Conservation (phyloP, 2,797 vertebrate genomes). For the Gobionotothen gibberifrons region DNA sequence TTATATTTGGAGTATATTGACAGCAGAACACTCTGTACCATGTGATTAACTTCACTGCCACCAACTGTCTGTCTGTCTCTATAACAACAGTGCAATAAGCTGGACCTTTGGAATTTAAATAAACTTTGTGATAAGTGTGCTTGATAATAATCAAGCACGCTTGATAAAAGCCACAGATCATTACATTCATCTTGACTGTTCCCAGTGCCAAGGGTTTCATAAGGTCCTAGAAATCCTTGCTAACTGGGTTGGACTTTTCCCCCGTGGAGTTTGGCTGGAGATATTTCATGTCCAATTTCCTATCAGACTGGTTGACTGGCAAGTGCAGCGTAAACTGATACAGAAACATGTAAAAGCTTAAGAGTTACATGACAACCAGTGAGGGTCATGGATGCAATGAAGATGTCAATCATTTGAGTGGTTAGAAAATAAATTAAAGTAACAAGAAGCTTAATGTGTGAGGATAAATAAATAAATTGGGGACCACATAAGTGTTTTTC, state of each 20-base stretch:
- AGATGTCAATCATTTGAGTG: background rate
- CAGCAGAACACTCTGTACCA: constrained; percentile 14
- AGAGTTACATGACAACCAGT: background rate
- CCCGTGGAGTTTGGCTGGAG: background rate
- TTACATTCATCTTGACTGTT: constrained; percentile 22
- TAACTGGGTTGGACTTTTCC: constrained; percentile 48
- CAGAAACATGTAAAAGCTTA: background rate
- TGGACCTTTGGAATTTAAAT: constrained; percentile 68
- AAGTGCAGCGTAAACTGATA: constrained; percentile 7
- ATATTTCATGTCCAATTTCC: constrained; percentile 38
- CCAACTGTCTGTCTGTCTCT: constrained; percentile 5
- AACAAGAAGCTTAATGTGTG: background rate
- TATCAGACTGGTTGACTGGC: constrained; percentile 19
- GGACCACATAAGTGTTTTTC: background rate
- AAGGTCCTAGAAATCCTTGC: constrained; percentile 25
- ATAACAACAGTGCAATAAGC: constrained; percentile 41
- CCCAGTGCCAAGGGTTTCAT: constrained; percentile 22
- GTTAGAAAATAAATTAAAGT: background rate
- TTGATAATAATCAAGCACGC: constrained; percentile 38
- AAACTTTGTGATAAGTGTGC: constrained; percentile 46
- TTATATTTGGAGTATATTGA: background rate
- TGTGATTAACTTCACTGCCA: constrained; percentile 17
- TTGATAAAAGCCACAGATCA: constrained; percentile 22
- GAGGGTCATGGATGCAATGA: background rate
- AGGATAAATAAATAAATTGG: background rate